phyloP scores from a whole-genome alignment of 2,797 vertebrate species.

The Melanitta fusca region DNA sequence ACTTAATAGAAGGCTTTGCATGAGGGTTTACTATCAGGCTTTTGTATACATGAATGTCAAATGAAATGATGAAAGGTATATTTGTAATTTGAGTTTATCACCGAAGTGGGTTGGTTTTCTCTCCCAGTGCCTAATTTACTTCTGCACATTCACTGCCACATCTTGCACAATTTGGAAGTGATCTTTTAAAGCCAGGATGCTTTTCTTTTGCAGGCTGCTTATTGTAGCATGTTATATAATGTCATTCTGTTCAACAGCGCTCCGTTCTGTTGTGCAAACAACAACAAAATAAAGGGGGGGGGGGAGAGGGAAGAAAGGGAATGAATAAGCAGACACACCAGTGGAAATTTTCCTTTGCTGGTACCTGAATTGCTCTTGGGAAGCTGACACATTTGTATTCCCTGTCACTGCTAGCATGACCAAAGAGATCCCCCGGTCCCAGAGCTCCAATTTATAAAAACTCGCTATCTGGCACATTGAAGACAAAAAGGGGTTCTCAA shows the following conservation, averaged over 20 bases:
- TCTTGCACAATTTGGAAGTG: not conserved
- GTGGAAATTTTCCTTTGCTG: constrained; percentile 3
- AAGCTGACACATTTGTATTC: constrained; percentile 37
- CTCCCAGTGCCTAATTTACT: not conserved
- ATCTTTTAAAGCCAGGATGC: not conserved
- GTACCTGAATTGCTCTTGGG: not conserved
- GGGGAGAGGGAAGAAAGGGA: not conserved
- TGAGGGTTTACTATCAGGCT: not conserved
- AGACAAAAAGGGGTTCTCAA: not conserved
- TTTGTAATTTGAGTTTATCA: not conserved
- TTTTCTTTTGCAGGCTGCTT: constrained; percentile 7
- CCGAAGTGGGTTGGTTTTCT: not conserved
- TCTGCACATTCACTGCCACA: not conserved
- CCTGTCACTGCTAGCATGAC: not conserved
- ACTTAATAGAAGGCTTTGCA: not conserved
- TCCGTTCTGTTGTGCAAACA: constrained; percentile 20
- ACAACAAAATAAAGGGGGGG: not conserved
- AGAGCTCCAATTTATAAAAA: constrained; percentile 36
- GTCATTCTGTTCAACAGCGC: not conserved
- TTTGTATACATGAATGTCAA: not conserved
- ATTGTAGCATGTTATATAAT: not conserved
- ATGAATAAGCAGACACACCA: constrained; percentile 5
- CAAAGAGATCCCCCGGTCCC: constrained; percentile 30
- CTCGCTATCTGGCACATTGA: not conserved
- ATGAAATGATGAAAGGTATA: not conserved